Evolutionary conservation across 92 coral and sea anemone species (phyloP).

Genomic region (Anthopleura xanthogrammica): DNA sequence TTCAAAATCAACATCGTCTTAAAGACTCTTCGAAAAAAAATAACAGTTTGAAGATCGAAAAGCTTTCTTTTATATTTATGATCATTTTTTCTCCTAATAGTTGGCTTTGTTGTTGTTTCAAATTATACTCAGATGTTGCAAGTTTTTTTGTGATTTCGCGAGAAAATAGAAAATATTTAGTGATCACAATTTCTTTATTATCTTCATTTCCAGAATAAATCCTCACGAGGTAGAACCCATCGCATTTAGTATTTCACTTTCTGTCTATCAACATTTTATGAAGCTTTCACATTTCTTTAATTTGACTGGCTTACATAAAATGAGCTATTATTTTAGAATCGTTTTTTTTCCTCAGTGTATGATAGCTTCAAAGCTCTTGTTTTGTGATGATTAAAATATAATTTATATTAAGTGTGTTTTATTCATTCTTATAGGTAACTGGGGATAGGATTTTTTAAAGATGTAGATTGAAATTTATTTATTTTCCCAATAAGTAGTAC

Average conservation of each 20-base stretch:
- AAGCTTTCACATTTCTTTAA: neutral
- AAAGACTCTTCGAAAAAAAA: neutral
- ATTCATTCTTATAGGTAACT: neutral
- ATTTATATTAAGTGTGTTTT: neutral
- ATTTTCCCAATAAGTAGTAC: neutral
- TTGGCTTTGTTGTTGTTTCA: neutral
- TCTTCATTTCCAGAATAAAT: neutral
- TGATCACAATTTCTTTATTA: neutral
- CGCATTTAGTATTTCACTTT: neutral
- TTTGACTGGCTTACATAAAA: neutral
- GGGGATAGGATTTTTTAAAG: neutral
- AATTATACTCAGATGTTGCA: neutral
- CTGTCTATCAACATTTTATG: neutral
- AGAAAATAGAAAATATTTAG: neutral
- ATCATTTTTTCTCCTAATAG: neutral
- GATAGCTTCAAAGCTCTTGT: neutral
- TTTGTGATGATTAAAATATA: neutral
- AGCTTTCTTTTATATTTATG: neutral
- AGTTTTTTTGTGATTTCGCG: neutral
- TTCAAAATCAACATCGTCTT: neutral
- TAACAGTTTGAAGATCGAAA: neutral
- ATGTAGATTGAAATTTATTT: neutral
- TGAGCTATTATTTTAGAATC: neutral
- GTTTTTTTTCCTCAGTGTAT: neutral
- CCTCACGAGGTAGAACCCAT: neutral